Conservation (phyloP, 2,797 vertebrate species). For the Onychomys arenicola region DNA sequence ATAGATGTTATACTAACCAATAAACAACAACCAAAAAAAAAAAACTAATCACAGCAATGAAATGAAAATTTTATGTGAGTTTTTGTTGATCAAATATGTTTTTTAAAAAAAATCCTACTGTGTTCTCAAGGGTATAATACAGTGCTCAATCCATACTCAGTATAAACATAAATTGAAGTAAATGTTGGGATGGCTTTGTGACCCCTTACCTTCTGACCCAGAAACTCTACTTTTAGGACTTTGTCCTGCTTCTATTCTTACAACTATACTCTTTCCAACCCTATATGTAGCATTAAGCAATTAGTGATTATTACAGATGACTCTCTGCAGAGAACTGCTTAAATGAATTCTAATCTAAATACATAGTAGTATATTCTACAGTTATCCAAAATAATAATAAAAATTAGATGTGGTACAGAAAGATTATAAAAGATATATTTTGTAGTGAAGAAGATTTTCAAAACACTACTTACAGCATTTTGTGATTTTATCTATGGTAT, state of each 20-base stretch:
- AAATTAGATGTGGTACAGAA: neutral
- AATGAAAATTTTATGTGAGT: neutral
- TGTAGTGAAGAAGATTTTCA: neutral
- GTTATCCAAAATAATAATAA: constrained; percentile 5
- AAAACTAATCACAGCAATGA: neutral
- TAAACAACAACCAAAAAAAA: too few species aligned
- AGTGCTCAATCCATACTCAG: neutral
- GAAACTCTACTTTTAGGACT: constrained; percentile 47
- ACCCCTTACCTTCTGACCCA: neutral
- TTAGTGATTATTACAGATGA: constrained; percentile 21
- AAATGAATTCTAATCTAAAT: constrained; percentile 12
- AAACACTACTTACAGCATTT: neutral
- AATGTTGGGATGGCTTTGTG: constrained; percentile 15
- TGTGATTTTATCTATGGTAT: neutral
- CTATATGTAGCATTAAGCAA: constrained; percentile 18
- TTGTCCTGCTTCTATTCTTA: constrained; percentile 9
- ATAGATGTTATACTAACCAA: neutral
- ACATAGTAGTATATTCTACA: neutral
- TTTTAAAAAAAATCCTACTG: neutral
- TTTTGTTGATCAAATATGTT: neutral
- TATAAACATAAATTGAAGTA: constrained; percentile 30
- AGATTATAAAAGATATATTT: neutral
- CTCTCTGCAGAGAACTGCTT: neutral
- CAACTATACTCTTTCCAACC: constrained; percentile 19
- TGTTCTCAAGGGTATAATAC: neutral